Evolutionary conservation across 2,888 invertebrate genomes (phyloP), one percentile per base, ranked within the genome.

Genomic region (Megalurothrips usitatus): DNA sequence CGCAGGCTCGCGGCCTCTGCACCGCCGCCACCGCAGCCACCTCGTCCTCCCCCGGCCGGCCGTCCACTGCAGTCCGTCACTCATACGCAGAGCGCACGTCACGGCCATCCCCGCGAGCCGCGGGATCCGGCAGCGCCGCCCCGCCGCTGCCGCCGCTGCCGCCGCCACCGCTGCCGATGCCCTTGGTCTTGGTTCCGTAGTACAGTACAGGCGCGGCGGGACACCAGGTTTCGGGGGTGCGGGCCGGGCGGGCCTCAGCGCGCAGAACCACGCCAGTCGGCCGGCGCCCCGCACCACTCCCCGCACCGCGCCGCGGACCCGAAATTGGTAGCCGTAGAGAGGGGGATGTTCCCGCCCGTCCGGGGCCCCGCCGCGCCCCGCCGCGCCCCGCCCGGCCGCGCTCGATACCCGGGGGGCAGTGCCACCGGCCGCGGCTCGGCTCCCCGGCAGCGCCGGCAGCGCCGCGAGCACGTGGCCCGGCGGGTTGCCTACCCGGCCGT

Each of bases 191-290:
- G 58, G 58, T 43, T 43, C 34, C 34, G 34, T 43, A 43, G 58
- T 58, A 58, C 58, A 58, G 58, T 58, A 58, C 52, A 52, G 52
- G 10, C 49, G 10, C 12, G 34, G 34, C 34, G 34, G 34, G 34
- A 43, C 34, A 43, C 34, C 34, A 43, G 34, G 34, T 43, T 43
- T 43, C 34, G 34, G 34, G 34, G 34, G 34, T 43, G 34, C 34
- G 34, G 52, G 10, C 14, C 23, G 23, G 12, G 68, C 23, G 26
- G 68, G 11, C 68, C 68, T 23, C 68, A 23, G 23, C 68, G 68
- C 68, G 68, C 68, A 68, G 26, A 75, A 75, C 68, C 68, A 75
- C 26, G 68, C 68, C 68, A 75, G 68, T 75, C 68, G 68, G 68
- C 68, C 68, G 26, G 2, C 34, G 68, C 23, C 9, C 26, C 68